Percentiles rank a stretch among this genome's conserved stretches.
Conservation (phyloP, 2,888 invertebrate genomes). For the Calameuta pallipes region DNA sequence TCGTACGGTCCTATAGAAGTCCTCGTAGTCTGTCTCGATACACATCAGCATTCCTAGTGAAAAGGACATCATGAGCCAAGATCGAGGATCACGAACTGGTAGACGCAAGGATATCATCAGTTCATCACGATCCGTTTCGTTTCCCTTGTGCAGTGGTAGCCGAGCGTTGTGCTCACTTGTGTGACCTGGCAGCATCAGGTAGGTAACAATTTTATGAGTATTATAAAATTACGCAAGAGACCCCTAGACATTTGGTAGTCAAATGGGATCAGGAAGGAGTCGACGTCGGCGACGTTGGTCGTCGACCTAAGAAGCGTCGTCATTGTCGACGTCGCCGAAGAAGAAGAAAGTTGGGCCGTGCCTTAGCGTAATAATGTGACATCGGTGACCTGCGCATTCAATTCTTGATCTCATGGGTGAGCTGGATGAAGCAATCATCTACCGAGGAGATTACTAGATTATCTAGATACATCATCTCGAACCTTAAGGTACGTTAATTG, state of each 20-base stretch:
- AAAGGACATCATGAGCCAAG: not conserved
- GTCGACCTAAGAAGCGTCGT: not conserved
- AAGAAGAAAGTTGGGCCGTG: constrained; percentile 37
- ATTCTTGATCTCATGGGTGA: constrained; percentile 25
- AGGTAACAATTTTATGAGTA: not conserved
- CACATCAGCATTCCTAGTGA: not conserved
- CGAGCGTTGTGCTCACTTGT: not conserved
- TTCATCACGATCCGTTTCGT: not conserved
- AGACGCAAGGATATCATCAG: not conserved
- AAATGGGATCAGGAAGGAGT: constrained; percentile 22
- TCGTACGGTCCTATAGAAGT: not conserved
- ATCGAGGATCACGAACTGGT: not conserved
- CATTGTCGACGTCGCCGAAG: not conserved
- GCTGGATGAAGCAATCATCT: constrained; percentile 24
- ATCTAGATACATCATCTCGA: not conserved
- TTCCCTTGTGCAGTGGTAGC: not conserved
- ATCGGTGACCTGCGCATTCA: constrained; percentile 28
- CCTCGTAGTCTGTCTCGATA: not conserved
- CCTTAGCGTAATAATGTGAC: constrained; percentile 17
- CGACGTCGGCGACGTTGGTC: constrained; percentile 3
- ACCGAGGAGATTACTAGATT: not conserved
- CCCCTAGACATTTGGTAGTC: constrained; percentile 30
- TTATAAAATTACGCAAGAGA: constrained; percentile 17
- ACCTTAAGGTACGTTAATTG: not conserved
- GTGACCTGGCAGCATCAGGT: not conserved